phyloP scores from a whole-genome alignment of 2,113 vertebrate species.

The Pedetes capensis region DNA sequence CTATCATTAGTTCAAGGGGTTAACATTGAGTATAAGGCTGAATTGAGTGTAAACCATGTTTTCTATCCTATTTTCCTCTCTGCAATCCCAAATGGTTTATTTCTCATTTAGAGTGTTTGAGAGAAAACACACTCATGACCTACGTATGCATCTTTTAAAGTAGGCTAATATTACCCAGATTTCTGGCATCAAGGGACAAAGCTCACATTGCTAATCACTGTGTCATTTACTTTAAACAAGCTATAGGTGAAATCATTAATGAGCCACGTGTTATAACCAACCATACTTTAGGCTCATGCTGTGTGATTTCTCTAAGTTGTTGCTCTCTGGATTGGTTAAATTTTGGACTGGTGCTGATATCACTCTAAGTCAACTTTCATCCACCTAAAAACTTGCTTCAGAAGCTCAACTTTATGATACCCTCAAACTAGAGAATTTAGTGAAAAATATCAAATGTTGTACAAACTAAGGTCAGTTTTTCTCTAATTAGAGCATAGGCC shows the following conservation, averaged over 20 bases:
- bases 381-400: background rate
- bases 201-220: background rate
- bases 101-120: background rate
- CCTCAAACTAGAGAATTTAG: background rate
- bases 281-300: background rate
- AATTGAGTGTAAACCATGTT: background rate
- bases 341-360: background rate
- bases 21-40: background rate
- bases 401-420: background rate
- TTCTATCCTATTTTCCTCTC: background rate
- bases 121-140: background rate
- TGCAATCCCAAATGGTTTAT: background rate
- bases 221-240: background rate
- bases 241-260: background rate
- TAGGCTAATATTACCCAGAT: background rate
- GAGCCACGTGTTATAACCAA: background rate
- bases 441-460: background rate
- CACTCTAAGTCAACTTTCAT: background rate
- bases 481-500: slow-evolving; percentile 32
- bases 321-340: background rate
- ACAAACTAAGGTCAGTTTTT: background rate
- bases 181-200: background rate
- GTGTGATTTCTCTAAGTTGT: background rate
- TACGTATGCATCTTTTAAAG: background rate
- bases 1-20: background rate